phyloP scores from a whole-genome alignment of 2,888 invertebrate species.

The Dendrolimus houi region DNA sequence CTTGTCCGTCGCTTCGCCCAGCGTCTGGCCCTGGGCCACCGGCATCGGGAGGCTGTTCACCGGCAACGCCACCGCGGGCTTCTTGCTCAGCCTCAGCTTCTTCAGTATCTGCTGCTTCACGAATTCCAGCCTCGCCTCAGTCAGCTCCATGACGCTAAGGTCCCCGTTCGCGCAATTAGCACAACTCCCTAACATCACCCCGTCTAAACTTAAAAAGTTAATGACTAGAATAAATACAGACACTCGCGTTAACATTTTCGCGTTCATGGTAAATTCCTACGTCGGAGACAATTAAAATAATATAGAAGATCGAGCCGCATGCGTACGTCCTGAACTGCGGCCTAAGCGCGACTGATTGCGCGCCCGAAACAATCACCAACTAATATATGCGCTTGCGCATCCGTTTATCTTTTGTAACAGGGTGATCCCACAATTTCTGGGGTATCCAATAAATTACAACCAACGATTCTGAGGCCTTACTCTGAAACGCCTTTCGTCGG shows the following conservation, averaged over 20 bases:
- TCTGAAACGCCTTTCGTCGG: no score
- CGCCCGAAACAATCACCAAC: constrained; percentile 1
- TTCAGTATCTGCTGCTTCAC: constrained; percentile 90
- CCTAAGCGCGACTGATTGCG: constrained; percentile 36
- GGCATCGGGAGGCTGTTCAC: constrained; percentile 83
- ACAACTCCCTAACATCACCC: constrained; percentile 48
- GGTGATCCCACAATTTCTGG: neutral
- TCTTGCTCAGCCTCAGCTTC: constrained; percentile 85
- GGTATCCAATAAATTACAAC: neutral
- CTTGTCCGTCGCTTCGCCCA: constrained; percentile 73
- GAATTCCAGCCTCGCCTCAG: constrained; percentile 84
- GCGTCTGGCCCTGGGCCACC: constrained; percentile 83
- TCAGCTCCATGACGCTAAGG: constrained; percentile 71
- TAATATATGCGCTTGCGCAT: neutral
- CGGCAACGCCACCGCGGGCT: constrained; percentile 80
- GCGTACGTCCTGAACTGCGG: constrained; percentile 34
- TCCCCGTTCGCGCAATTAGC: constrained; percentile 65
- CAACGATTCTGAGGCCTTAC: no score
- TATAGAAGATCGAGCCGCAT: constrained; percentile 52
- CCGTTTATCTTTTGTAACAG: neutral
- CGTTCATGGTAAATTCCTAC: constrained; percentile 42
- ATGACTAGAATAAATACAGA: constrained; percentile 48
- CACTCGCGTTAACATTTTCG: constrained; percentile 29
- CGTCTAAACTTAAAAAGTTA: constrained; percentile 42
- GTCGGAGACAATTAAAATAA: constrained; percentile 53